Percentiles rank a stretch among this genome's conserved stretches.
phyloP scores from a whole-genome alignment of 64 coral and sea anemone genomes.

The Platygyra sinensis region DNA sequence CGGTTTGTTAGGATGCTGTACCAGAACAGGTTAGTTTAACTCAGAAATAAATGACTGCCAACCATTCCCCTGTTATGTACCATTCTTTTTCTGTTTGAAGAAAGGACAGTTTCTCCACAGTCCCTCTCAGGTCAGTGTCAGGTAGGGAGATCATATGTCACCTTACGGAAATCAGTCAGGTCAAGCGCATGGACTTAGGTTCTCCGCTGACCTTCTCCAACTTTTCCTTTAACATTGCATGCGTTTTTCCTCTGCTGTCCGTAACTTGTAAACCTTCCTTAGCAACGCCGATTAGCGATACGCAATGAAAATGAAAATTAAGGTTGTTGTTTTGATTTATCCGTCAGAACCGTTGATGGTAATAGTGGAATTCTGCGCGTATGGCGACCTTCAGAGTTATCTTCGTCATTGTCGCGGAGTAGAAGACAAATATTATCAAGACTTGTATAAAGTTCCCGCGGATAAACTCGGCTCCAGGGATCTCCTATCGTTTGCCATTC shows the following conservation, averaged over 20 bases:
- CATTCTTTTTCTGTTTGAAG: too few species aligned
- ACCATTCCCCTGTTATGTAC: too few species aligned
- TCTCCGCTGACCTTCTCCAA: not conserved
- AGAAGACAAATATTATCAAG: slow-evolving; percentile 93
- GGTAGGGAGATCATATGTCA: too few species aligned
- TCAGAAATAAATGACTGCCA: too few species aligned
- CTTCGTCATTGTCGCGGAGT: slow-evolving; percentile 93
- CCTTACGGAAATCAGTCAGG: too few species aligned
- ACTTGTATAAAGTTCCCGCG: slow-evolving; percentile 80
- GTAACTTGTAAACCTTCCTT: too few species aligned
- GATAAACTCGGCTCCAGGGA: slow-evolving; percentile 85
- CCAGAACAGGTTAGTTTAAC: slow-evolving; percentile 73
- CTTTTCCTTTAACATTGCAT: not conserved
- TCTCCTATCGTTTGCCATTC: slow-evolving; percentile 88
- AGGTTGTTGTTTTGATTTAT: not conserved
- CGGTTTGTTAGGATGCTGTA: slow-evolving; percentile 94
- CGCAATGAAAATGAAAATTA: not conserved
- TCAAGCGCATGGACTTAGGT: too few species aligned
- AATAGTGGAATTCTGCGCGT: slow-evolving; percentile 97
- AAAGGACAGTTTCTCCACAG: too few species aligned
- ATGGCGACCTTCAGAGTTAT: slow-evolving; percentile 95
- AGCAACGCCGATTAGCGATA: not conserved
- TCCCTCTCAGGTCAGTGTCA: too few species aligned
- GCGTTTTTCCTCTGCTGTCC: not conserved
- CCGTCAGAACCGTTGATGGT: slow-evolving; percentile 86